Conservation (phyloP, 2,888 invertebrate genomes). For the Amphimallon solstitiale region DNA sequence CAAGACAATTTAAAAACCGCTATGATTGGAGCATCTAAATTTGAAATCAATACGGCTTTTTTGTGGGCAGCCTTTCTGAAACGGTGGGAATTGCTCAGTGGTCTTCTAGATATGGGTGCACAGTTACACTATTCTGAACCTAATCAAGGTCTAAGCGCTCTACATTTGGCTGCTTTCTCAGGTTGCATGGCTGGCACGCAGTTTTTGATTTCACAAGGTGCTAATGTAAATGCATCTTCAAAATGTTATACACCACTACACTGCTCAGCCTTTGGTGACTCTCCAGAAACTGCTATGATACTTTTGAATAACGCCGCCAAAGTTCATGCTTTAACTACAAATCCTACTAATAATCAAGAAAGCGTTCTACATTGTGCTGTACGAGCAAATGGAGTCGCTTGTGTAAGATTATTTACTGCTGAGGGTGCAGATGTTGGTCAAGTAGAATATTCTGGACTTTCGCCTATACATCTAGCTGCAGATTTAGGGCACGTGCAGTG, state of each 20-base stretch:
- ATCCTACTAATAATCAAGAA: constrained; percentile 72
- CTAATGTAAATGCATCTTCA: constrained; percentile 75
- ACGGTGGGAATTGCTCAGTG: constrained; percentile 72
- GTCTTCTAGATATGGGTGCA: constrained; percentile 74
- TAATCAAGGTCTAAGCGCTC: constrained; percentile 75
- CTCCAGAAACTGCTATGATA: constrained; percentile 81
- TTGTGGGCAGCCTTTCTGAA: constrained; percentile 81
- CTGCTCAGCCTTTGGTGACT: constrained; percentile 90
- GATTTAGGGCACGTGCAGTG: constrained; percentile 82
- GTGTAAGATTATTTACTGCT: constrained; percentile 78
- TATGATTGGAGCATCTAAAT: constrained; percentile 68
- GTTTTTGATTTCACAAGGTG: constrained; percentile 74
- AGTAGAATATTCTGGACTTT: constrained; percentile 79
- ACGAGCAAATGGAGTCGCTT: constrained; percentile 83
- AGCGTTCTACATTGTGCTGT: constrained; percentile 87
- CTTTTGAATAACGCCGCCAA: constrained; percentile 78
- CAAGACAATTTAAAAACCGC: constrained; percentile 67
- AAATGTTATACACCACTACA: constrained; percentile 86
- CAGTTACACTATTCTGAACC: constrained; percentile 77
- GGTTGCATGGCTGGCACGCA: constrained; percentile 78
- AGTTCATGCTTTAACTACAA: constrained; percentile 73
- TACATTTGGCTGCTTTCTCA: constrained; percentile 82
- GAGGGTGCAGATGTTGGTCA: constrained; percentile 81
- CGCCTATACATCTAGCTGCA: constrained; percentile 83
- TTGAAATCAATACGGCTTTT: constrained; percentile 77